These are phyloP conservation scores for Yponomeuta malinellus DNA, from an alignment of 2,888 invertebrate genomes.

Conservation along the genomic window DNA sequence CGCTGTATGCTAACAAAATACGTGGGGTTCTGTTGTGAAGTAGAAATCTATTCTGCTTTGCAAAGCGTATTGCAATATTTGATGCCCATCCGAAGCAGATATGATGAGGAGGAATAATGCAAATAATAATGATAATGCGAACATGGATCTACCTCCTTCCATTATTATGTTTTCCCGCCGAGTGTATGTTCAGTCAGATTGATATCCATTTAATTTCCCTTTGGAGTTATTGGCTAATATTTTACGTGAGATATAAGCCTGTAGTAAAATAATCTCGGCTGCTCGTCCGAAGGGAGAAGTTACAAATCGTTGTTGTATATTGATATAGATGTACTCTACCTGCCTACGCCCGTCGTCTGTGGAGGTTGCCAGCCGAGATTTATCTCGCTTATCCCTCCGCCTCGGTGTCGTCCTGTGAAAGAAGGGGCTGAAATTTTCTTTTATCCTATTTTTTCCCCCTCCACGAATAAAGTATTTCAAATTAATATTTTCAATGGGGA, in stretches of 20 bases:
- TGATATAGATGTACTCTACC: slow-evolving; percentile 24
- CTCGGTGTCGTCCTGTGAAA: slow-evolving; percentile 39
- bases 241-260: slow-evolving; percentile 44
- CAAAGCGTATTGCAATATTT: not conserved
- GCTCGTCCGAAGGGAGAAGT: slow-evolving; percentile 35
- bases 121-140: not conserved
- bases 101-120: not conserved
- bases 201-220: slow-evolving; percentile 55
- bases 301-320: slow-evolving; percentile 40
- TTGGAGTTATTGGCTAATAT: slow-evolving; percentile 55
- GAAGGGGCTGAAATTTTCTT: slow-evolving; percentile 35
- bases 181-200: slow-evolving; percentile 41
- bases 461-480: slow-evolving; percentile 55
- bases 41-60: not conserved
- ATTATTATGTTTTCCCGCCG: slow-evolving; percentile 19
- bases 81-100: not conserved
- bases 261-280: slow-evolving; percentile 37
- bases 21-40: not conserved
- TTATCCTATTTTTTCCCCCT: slow-evolving; percentile 42
- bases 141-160: not conserved
- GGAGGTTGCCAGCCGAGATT: slow-evolving; percentile 40
- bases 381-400: slow-evolving; percentile 47
- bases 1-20: slow-evolving; percentile 7
- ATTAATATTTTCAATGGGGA: slow-evolving; percentile 54
- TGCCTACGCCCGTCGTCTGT: slow-evolving; percentile 7